These are phyloP conservation scores for Odocoileus virginianus DNA, from an alignment of 2,113 vertebrate genomes.

Conservation along the genomic window DNA sequence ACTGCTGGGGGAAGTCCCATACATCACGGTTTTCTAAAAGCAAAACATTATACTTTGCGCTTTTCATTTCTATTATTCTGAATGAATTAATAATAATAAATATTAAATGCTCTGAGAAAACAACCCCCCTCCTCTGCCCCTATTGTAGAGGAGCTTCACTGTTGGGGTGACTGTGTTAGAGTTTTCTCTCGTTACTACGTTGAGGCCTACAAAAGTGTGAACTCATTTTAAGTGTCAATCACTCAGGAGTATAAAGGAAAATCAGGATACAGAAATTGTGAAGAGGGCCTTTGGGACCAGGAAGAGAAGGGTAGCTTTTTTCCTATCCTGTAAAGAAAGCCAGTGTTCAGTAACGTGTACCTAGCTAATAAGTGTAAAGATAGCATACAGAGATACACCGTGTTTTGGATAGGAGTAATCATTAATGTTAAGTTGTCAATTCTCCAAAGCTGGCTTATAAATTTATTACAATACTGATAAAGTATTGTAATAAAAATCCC, in stretches of 20 bases:
- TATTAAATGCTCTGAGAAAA: background rate
- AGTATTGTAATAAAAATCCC: background rate
- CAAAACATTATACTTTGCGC: background rate
- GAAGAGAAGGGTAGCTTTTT: background rate
- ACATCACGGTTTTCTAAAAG: background rate
- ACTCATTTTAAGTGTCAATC: background rate
- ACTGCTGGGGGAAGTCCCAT: background rate
- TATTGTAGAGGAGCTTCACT: background rate
- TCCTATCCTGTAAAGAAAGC: background rate
- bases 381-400: background rate
- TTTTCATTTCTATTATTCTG: background rate
- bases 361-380: background rate
- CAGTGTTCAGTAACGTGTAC: background rate
- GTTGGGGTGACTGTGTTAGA: background rate
- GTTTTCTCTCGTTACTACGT: background rate
- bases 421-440: background rate
- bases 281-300: constrained; percentile 9
- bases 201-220: background rate
- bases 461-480: background rate
- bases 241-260: background rate
- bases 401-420: background rate
- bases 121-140: background rate
- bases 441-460: background rate
- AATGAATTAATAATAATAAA: background rate
- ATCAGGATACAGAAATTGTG: background rate